These are phyloP conservation scores for Cydia splendana DNA, from an alignment of 1,140 invertebrate genomes.

Conservation along the genomic window DNA sequence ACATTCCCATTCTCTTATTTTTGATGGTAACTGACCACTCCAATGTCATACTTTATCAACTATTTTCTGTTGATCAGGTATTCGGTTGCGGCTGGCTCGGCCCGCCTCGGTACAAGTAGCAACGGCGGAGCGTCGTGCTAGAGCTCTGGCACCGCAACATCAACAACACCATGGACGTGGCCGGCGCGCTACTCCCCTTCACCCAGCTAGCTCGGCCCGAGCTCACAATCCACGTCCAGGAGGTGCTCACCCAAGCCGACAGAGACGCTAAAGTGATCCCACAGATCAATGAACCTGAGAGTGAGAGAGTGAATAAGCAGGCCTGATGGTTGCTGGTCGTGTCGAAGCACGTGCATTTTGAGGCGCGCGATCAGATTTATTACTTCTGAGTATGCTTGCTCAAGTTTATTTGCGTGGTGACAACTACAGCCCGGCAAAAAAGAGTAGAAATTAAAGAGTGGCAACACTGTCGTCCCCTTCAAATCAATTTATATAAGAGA, in stretches of 20 bases:
- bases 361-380: constrained; percentile 63
- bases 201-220: constrained; percentile 69
- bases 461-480: too few species aligned
- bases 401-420: not conserved
- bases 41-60: too few species aligned
- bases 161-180: constrained; percentile 78
- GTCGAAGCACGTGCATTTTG: constrained; percentile 73
- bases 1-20: too few species aligned
- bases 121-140: constrained; percentile 80
- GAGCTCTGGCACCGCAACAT: constrained; percentile 79
- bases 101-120: constrained; percentile 82
- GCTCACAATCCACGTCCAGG: constrained; percentile 69
- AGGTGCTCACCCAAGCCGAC: constrained; percentile 67
- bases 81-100: constrained; percentile 85
- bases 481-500: too few species aligned
- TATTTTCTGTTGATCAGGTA: constrained; percentile 67
- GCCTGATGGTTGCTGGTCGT: constrained; percentile 74
- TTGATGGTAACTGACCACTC: too few species aligned
- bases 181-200: constrained; percentile 71
- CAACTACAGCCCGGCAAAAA: too few species aligned
- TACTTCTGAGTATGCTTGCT: constrained; percentile 55
- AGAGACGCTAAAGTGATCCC: constrained; percentile 60
- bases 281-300: constrained; percentile 65
- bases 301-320: constrained; percentile 41
- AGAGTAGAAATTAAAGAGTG: too few species aligned